A percentile compares a stretch with the other conserved stretches of the same genome.
phyloP scores from a whole-genome alignment of 2,113 vertebrate species.

The Seriola dumerili region DNA sequence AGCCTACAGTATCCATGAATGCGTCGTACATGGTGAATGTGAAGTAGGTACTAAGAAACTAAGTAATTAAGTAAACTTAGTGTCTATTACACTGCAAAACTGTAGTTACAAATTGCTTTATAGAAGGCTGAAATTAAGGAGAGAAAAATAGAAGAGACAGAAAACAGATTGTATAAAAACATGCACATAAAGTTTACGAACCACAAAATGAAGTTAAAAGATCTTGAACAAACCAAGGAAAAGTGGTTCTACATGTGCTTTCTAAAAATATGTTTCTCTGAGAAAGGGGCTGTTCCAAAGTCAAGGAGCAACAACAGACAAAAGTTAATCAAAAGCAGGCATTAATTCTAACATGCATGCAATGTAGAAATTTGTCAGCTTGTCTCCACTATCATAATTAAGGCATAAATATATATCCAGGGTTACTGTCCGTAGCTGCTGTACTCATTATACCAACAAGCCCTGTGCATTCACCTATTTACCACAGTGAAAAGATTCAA shows the following conservation, averaged over 20 bases:
- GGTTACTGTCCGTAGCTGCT: background rate
- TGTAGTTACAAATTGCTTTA: background rate
- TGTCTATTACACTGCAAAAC: background rate
- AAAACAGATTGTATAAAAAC: background rate
- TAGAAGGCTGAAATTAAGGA: background rate
- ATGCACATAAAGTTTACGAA: background rate
- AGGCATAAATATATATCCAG: slow-evolving; percentile 16
- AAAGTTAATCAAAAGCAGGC: background rate
- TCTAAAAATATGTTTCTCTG: slow-evolving; percentile 20
- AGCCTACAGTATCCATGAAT: background rate
- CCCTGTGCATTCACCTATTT: slow-evolving; percentile 37
- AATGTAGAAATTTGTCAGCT: background rate
- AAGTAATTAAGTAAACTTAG: background rate
- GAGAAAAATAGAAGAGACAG: background rate
- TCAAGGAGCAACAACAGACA: background rate
- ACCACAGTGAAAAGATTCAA: slow-evolving; percentile 13
- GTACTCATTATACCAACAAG: slow-evolving; percentile 20
- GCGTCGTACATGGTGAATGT: background rate
- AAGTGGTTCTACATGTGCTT: background rate
- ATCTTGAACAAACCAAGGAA: background rate
- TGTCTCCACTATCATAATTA: slow-evolving; percentile 19
- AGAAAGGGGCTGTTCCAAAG: background rate
- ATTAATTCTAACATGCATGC: background rate
- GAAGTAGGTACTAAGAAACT: background rate
- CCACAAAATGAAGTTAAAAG: background rate